Percentiles rank a stretch among this genome's conserved stretches.
Conservation (phyloP, 2,888 invertebrate species). For the Ophion slaviceki region DNA sequence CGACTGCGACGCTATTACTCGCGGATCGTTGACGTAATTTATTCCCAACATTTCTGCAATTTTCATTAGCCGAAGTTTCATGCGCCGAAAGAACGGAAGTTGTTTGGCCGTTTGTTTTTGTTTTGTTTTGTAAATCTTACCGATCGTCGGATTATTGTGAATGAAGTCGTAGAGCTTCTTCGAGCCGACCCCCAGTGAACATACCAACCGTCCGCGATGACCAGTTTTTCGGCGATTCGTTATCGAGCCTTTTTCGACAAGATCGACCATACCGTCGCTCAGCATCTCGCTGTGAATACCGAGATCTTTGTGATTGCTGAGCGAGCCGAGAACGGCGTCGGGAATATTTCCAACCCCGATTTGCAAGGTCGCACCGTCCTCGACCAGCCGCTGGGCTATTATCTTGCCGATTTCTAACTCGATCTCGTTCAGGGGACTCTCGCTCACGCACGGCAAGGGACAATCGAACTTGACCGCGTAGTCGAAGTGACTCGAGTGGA, state of each 20-base stretch:
- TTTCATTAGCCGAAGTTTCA: not conserved
- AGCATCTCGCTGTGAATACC: constrained; percentile 99
- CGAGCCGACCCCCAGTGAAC: constrained; percentile 96
- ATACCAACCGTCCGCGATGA: constrained; percentile 95
- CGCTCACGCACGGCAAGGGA: constrained; percentile 89
- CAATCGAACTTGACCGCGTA: constrained; percentile 90
- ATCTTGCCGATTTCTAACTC: constrained; percentile 93
- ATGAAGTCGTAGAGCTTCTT: constrained; percentile 95
- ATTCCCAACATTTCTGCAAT: constrained; percentile 93
- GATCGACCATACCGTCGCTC: constrained; percentile 95
- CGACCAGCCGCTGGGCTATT: constrained; percentile 95
- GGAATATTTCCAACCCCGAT: constrained; percentile 98
- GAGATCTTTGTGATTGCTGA: constrained; percentile 94
- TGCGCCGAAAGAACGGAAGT: not conserved
- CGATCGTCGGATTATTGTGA: constrained; percentile 96
- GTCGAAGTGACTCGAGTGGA: constrained; percentile 96
- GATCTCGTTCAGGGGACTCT: constrained; percentile 85
- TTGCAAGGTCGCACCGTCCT: constrained; percentile 96
- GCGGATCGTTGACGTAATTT: constrained; percentile 94
- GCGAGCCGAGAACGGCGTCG: constrained; percentile 93
- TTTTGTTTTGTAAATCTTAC: constrained; percentile 83
- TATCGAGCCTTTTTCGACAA: constrained; percentile 93
- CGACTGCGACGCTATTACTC: constrained; percentile 92
- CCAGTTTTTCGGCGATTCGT: constrained; percentile 93
- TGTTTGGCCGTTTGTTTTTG: not conserved